These are phyloP conservation scores for Anthoscopus minutus DNA, from an alignment of 2,113 vertebrate genomes.

Conservation along the genomic window DNA sequence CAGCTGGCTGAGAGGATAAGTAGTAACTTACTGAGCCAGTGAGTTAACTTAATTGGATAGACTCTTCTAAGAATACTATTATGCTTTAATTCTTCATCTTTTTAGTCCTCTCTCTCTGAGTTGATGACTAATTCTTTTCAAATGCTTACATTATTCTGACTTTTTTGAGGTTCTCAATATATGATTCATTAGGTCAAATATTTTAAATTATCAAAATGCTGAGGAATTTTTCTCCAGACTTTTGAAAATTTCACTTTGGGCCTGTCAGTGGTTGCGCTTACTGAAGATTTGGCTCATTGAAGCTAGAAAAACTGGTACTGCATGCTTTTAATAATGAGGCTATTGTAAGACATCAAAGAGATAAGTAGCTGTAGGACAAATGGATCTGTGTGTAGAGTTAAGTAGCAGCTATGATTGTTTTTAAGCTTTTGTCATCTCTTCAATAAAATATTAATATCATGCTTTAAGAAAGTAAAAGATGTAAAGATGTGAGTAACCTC, in stretches of 20 bases:
- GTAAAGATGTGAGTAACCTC: not conserved
- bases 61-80: not conserved
- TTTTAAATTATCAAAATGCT: not conserved
- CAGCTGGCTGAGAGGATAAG: conserved; percentile 8
- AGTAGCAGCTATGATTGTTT: not conserved
- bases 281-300: not conserved
- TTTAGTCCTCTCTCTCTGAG: not conserved
- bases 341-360: not conserved
- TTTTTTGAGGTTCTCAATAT: not conserved
- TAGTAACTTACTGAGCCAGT: not conserved
- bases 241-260: not conserved
- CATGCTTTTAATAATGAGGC: not conserved
- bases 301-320: not conserved
- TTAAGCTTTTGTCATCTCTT: not conserved
- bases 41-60: conserved; percentile 38
- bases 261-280: not conserved
- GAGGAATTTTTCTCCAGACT: not conserved
- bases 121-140: not conserved
- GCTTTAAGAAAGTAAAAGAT: not conserved
- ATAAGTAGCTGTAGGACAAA: not conserved
- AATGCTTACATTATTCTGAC: not conserved
- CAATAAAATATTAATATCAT: not conserved
- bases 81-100: conserved; percentile 40
- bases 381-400: not conserved
- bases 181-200: not conserved